Evolutionary conservation across 2,113 vertebrate genomes (phyloP), one percentile per base, ranked within the genome.

Genomic region (Setophaga kirtlandii): DNA sequence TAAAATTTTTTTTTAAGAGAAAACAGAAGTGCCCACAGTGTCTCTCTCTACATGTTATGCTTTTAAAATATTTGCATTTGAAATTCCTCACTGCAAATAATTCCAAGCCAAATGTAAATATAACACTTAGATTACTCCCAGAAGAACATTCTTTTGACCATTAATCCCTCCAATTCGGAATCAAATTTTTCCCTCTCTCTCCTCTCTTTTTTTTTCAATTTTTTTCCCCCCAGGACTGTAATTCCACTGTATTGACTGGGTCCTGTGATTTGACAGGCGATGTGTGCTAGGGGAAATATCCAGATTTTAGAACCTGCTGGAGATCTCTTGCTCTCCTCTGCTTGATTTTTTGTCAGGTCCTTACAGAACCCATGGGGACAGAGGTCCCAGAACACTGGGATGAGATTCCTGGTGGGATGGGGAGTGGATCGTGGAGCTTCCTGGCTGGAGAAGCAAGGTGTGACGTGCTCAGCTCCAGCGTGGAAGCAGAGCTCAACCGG

Each of bases 31-130:
- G 67, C 93, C 96, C 97, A 98, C 98, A 98, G 97, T 98, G 97
- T 94, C 95, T 98, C 97, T 97, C 94, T 96, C 94, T 97, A 91
- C 97, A 97, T 96, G 95, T 94, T 97, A 97, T 77, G 86, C 97
- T 98, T 98, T 98, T 98, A 97, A 98, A 98, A 98, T 98, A 98
- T 98, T 98, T 98, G 97, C 97, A 98, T 98, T 98, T 98, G 97
- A 98, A 98, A 98, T 98, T 98, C 97, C 97, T 98, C 95, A 92
- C 97, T 97, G 97, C 97, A 98, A 98, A 98, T 98, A 98, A 98
- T 98, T 98, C 96, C 98, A 97, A 98, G 97, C 97, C 97, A 98
- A 98, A 98, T 97, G 98, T 98, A 98, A 98, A 98, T 97, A 98
- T 97, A 98, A 98, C 97, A 98, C 97, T 98, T 98, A 98, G 97